Base-by-base conservation (phyloP, 2,113 vertebrate species). In the Ploceus nigricollis region DNA sequence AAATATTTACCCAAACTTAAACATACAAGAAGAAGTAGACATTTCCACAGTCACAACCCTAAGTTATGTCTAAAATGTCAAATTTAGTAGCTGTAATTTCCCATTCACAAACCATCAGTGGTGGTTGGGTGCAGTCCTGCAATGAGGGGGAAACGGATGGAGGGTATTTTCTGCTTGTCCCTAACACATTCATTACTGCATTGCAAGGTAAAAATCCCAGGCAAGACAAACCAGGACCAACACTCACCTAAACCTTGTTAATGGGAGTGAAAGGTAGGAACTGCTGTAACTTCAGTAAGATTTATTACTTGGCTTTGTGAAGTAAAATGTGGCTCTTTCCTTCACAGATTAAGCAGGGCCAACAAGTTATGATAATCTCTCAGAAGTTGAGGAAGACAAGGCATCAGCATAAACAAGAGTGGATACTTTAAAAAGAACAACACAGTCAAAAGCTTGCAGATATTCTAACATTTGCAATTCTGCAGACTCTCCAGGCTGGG, bases 1-100 rank as follows among this genome's bases (percentile, higher is more conserved):
- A 94, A 96, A 90, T 93, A 95, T 90, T 92, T 96, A 92, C 50
- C 15, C 35, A 28, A 95, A 90, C 45, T 86, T 85, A 82, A 66
- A 92, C 35, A 88, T 33, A 56, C 57, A 72, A 42, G 27, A 45
- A 79, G n/a, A 53, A 90, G 40, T 5, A 87, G 89, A 69, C 23
- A 77, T 87, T 94, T 91, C 54, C 79, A 77, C 54, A 93, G 75
- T 64, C 71, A 87, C 50, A 92, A 69, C 25, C 50, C 50, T 37
- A 61, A 42, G 42, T 79, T 90, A 87, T 72, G 66, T 72, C 92
- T 72, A 91, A 40, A 82, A 9, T 20, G 72, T 54, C 82, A 78
- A 58, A 83, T 81, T 83, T 81, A 83, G 86, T 48, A 90, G 58
- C 63, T 77, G 64, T 77, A 69, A 80, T 81, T 92, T 90, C 79